Evolutionary conservation across 2,797 vertebrate genomes (phyloP).

Genomic region (Chelmon rostratus): DNA sequence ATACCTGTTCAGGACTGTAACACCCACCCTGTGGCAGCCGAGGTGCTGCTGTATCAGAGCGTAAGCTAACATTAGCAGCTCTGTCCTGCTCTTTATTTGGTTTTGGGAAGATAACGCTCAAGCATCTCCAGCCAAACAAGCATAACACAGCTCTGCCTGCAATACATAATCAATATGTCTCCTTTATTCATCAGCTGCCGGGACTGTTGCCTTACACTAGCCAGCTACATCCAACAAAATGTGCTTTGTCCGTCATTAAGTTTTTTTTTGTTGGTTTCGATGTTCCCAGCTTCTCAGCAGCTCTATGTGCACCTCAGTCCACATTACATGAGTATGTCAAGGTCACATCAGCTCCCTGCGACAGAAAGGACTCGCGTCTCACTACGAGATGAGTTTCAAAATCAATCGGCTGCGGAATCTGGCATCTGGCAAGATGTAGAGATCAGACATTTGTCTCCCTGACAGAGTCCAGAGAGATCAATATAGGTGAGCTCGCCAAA

Average conservation of each 20-base stretch:
- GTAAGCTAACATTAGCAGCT: background rate
- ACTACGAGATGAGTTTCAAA: constrained; percentile 57
- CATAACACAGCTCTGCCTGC: background rate
- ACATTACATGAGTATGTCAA: constrained; percentile 25
- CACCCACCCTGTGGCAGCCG: background rate
- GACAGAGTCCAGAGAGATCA: constrained; percentile 71
- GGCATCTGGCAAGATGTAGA: constrained; percentile 62
- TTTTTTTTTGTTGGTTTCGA: background rate
- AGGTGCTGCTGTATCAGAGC: background rate
- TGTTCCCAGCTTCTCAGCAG: background rate
- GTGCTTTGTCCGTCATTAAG: background rate
- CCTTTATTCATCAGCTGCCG: background rate
- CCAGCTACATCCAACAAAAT: too few relatives aligned
- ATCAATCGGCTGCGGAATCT: constrained; percentile 50
- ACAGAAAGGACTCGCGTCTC: constrained; percentile 45
- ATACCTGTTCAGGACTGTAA: background rate
- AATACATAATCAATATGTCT: background rate
- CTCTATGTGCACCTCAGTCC: background rate
- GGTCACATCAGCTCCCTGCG: constrained; percentile 39
- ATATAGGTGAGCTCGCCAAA: constrained; percentile 59
- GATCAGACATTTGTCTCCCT: constrained; percentile 57
- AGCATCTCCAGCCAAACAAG: background rate
- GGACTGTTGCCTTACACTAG: too few relatives aligned
- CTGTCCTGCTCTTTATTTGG: background rate
- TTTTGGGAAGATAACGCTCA: background rate